Conservation (phyloP, 1,140 invertebrate genomes). For the Drosophila santomea region DNA sequence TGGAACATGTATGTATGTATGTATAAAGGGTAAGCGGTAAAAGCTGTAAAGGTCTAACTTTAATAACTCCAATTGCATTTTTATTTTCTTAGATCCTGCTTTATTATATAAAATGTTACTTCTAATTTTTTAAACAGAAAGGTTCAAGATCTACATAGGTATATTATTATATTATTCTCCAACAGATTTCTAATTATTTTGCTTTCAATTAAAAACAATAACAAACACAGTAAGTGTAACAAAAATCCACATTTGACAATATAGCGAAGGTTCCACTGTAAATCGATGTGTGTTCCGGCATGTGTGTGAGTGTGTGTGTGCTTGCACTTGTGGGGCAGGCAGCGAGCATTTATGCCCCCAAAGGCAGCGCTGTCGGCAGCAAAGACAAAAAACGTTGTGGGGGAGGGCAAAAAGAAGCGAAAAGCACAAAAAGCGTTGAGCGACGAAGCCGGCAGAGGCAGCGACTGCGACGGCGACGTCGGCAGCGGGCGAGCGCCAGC, state of each 20-base stretch:
- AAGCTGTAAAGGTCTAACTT: neutral
- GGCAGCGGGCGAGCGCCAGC: slow-evolving; percentile 24
- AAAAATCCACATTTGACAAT: neutral
- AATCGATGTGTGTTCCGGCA: slow-evolving; percentile 16
- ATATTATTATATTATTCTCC: no score
- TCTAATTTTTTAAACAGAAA: no score
- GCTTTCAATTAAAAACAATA: no score
- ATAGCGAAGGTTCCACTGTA: slow-evolving; percentile 14
- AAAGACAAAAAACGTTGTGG: slow-evolving; percentile 32
- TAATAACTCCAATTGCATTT: neutral
- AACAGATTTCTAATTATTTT: no score
- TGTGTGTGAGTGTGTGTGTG: slow-evolving; percentile 10
- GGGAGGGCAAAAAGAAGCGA: slow-evolving; percentile 19
- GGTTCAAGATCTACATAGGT: no score
- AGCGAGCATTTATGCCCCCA: slow-evolving; percentile 71
- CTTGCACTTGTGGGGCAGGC: slow-evolving; percentile 66
- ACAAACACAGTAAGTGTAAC: no score
- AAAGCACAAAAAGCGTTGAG: slow-evolving; percentile 73
- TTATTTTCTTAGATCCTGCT: no score
- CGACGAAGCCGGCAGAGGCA: slow-evolving; percentile 27
- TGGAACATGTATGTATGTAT: no score
- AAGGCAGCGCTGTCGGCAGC: slow-evolving; percentile 69
- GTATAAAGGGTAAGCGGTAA: slow-evolving; percentile 1
- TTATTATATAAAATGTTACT: no score
- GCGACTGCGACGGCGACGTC: slow-evolving; percentile 1